Evolutionary conservation across 92 coral and sea anemone species (phyloP), one percentile per base, ranked within the genome.

Genomic region (Ricordea florida): DNA sequence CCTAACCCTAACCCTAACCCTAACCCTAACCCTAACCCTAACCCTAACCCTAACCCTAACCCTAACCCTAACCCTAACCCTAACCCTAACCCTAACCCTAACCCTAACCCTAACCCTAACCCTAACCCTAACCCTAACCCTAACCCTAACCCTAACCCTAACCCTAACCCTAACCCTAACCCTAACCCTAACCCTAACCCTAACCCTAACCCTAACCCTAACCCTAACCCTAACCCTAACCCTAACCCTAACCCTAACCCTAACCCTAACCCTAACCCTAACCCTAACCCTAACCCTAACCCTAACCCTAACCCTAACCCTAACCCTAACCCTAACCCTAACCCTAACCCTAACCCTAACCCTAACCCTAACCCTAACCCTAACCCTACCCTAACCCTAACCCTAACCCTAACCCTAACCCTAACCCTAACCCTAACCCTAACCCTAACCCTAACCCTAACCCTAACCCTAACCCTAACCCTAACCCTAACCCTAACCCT

Each of bases 261-360:
- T 47, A 68, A 68, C 76, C 76, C 76, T 46, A 68, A 68, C 76
- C 76, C 76, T 68, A 68, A 68, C 76, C 76, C 76, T 68, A 68
- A 68, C 76, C 64, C 64, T 68, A 68, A 68, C 76, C 76, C 76
- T 68, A 46, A 68, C 76, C 76, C 76, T 68, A 68, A 68, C 76
- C 76, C 76, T 68, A 68, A 68, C 76, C 76, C 76, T 68, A 68
- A 68, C 76, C 76, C 76, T 68, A 68, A 68, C 76, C 76, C 76
- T 68, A 68, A 68, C 76, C 76, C 62, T 46, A 68, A 46, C 76
- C 76, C 62, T 46, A 68, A 46, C 76, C 76, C 62, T 46, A 68
- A 46, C 76, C 76, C 62, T 46, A 68, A 46, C 76, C 76, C 62
- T 46, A 68, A 46, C 76, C 76, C 62, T 46, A 68, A 46, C 76